Conservation (phyloP, 2,888 invertebrate species). For the Pterobdella sp. region DNA sequence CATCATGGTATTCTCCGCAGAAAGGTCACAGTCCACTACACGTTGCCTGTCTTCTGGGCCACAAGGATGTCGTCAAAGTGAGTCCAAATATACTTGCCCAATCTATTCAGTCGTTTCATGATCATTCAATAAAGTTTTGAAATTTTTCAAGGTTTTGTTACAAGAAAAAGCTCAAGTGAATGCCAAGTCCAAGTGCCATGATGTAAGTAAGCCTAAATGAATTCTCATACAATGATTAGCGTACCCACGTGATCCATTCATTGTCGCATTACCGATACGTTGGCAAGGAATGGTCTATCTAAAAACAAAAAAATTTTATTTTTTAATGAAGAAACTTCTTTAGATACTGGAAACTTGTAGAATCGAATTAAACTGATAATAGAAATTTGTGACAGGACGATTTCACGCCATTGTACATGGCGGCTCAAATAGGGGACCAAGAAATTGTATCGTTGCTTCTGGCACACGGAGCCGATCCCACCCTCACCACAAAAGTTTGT, state of each 20-base stretch:
- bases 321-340: background rate
- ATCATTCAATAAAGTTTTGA: too few species aligned
- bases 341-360: background rate
- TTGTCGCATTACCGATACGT: too few species aligned
- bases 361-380: background rate
- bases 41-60: slow-evolving; percentile 36
- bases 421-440: slow-evolving; percentile 39
- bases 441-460: slow-evolving; percentile 38
- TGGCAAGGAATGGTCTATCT: too few species aligned
- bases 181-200: slow-evolving; percentile 34
- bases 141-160: slow-evolving; percentile 32
- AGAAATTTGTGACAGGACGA: slow-evolving; percentile 36
- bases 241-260: too few species aligned
- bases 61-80: slow-evolving; percentile 36
- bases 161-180: slow-evolving; percentile 35
- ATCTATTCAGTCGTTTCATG: too few species aligned
- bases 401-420: slow-evolving; percentile 39
- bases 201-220: slow-evolving; percentile 35
- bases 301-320: background rate
- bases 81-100: too few species aligned
- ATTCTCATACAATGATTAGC: too few species aligned
- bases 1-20: slow-evolving; percentile 19
- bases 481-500: slow-evolving; percentile 33
- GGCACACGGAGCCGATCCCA: slow-evolving; percentile 38
- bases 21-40: slow-evolving; percentile 35